These are phyloP conservation scores for human DNA, from an alignment of 2,113 vertebrate species.

Conservation along the genomic window DNA sequence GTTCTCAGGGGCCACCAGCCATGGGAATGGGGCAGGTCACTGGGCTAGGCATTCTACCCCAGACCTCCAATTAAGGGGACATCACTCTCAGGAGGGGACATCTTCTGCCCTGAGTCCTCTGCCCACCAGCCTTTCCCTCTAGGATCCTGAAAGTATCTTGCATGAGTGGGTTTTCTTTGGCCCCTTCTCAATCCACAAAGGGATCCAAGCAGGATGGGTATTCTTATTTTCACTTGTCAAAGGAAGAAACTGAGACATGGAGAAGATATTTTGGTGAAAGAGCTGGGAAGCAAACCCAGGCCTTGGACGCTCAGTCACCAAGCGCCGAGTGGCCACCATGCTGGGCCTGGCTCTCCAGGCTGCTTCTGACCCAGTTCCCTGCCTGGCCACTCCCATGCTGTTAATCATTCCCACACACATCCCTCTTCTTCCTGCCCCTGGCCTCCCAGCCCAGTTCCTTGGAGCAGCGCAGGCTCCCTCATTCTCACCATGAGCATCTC, in stretches of 20 bases:
- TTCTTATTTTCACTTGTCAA: not conserved
- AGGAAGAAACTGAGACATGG: not conserved
- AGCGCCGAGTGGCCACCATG: not conserved
- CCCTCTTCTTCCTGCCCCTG: fast-evolving
- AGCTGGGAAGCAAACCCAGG: not conserved
- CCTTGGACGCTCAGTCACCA: not conserved
- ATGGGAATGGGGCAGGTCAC: fast-evolving
- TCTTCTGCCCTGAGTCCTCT: not conserved
- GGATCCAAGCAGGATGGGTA: not conserved
- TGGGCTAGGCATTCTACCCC: not conserved
- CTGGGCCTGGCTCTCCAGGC: not conserved
- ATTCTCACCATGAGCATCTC: conserved; percentile 99
- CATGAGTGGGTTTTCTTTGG: not conserved
- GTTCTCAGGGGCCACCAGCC: not conserved
- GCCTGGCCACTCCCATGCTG: not conserved
- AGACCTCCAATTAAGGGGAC: fast-evolving
- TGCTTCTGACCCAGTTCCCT: not conserved
- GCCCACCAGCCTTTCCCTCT: not conserved
- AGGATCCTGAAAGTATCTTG: not conserved
- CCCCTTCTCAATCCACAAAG: not conserved
- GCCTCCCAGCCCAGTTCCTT: not conserved
- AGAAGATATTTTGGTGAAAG: not conserved
- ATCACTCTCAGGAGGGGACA: not conserved
- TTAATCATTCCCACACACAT: fast-evolving
- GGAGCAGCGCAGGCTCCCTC: not conserved